Conservation (phyloP, 2,888 invertebrate genomes). For the Drosophila anomelani region DNA sequence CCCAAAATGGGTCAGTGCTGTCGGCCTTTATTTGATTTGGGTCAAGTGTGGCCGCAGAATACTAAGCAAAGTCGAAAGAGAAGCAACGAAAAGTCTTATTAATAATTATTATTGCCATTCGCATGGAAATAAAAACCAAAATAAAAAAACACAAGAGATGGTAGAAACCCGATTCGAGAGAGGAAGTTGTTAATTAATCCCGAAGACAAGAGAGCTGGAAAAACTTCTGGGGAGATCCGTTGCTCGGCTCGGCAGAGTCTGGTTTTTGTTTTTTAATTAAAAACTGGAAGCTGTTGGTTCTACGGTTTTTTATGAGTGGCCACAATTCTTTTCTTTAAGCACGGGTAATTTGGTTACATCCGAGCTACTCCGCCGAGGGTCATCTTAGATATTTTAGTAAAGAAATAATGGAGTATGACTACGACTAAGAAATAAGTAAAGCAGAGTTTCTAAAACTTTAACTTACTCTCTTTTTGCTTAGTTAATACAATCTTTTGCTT, state of each 20-base stretch:
- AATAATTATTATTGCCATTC: constrained; percentile 56
- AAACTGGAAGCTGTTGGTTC: constrained; percentile 51
- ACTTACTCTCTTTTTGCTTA: neutral
- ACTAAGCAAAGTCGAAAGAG: constrained; percentile 45
- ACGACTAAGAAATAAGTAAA: neutral
- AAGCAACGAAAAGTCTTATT: constrained; percentile 57
- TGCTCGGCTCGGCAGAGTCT: constrained; percentile 17
- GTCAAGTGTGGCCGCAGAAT: constrained; percentile 68
- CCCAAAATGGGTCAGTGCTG: constrained; percentile 70
- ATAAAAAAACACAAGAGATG: constrained; percentile 29
- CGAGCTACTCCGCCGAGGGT: constrained; percentile 47
- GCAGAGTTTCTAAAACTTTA: too few species aligned
- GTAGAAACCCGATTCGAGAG: constrained; percentile 22
- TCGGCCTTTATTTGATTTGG: constrained; percentile 61
- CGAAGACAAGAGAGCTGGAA: constrained; percentile 48
- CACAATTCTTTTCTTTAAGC: constrained; percentile 58
- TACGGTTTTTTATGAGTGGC: constrained; percentile 35
- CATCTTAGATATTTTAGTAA: neutral
- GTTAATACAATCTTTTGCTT: neutral
- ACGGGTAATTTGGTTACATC: constrained; percentile 65
- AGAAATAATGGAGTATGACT: constrained; percentile 14
- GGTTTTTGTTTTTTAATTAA: constrained; percentile 56
- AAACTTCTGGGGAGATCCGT: constrained; percentile 43
- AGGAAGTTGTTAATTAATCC: constrained; percentile 77
- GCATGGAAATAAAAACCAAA: constrained; percentile 54